These are phyloP conservation scores for Oncorhynchus nerka DNA, from an alignment of 2,113 vertebrate genomes.

Conservation along the genomic window DNA sequence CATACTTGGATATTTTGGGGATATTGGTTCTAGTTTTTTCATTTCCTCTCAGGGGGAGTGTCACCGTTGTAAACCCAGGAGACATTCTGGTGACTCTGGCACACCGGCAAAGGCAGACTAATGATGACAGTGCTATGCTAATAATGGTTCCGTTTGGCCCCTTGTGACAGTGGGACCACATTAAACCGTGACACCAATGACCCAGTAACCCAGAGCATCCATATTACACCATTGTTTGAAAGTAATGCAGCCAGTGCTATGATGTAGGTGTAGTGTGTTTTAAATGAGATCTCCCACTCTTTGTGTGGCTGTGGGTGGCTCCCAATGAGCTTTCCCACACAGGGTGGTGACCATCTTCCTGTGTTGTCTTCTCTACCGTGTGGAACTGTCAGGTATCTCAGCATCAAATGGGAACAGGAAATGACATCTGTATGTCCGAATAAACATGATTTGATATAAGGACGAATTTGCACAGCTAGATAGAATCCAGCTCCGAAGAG, in stretches of 20 bases:
- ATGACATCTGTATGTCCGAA: not conserved
- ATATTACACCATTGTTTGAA: too few relatives aligned
- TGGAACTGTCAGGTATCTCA: not conserved
- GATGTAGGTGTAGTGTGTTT: too few relatives aligned
- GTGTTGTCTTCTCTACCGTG: too few relatives aligned
- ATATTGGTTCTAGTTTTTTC: not conserved
- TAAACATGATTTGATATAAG: too few relatives aligned
- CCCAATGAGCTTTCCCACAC: too few relatives aligned
- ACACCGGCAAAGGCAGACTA: slow-evolving; percentile 19
- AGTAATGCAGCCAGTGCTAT: not conserved
- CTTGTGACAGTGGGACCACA: slow-evolving; percentile 52
- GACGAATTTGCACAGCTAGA: too few relatives aligned
- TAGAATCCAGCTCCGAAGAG: too few relatives aligned
- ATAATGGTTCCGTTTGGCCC: slow-evolving; percentile 56
- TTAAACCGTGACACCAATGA: slow-evolving; percentile 33
- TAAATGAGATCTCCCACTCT: too few relatives aligned
- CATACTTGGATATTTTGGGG: not conserved
- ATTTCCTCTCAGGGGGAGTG: too few relatives aligned
- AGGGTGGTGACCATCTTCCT: too few relatives aligned
- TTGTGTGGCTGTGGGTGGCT: too few relatives aligned
- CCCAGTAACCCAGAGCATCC: not conserved
- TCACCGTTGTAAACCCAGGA: not conserved
- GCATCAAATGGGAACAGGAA: too few relatives aligned
- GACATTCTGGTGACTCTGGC: not conserved
- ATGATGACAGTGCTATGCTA: slow-evolving; percentile 53